Conservation (phyloP, 2,888 invertebrate genomes). For the Conistra vaccinii region DNA sequence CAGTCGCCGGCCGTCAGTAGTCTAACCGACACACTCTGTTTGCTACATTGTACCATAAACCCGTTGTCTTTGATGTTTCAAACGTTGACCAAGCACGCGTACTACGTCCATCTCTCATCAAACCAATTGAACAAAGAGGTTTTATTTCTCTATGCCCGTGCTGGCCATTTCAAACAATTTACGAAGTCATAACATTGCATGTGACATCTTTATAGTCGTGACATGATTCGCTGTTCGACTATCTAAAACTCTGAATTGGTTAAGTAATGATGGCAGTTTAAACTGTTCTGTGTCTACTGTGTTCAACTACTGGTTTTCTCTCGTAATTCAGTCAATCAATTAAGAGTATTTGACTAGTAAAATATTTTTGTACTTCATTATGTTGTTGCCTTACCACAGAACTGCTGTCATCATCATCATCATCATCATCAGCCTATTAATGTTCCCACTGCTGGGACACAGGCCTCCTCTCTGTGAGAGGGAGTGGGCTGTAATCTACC, state of each 20-base stretch:
- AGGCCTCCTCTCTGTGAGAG: no score
- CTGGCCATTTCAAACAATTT: slow-evolving; percentile 72
- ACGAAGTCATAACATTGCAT: slow-evolving; percentile 72
- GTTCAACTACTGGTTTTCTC: background rate
- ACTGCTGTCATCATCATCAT: no score
- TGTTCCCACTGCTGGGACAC: no score
- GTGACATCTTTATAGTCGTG: slow-evolving; percentile 74
- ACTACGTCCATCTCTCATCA: slow-evolving; percentile 41
- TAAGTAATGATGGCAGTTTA: slow-evolving; percentile 58
- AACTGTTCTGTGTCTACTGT: slow-evolving; percentile 35
- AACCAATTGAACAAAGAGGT: slow-evolving; percentile 67
- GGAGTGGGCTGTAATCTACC: no score
- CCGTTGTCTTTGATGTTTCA: slow-evolving; percentile 77
- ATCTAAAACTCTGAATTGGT: slow-evolving; percentile 62
- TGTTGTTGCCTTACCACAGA: background rate
- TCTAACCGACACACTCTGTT: slow-evolving; percentile 86
- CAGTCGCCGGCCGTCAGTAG: slow-evolving; percentile 68
- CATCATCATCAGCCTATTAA: no score
- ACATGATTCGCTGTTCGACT: slow-evolving; percentile 63
- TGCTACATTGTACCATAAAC: slow-evolving; percentile 78
- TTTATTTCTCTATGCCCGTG: slow-evolving; percentile 72
- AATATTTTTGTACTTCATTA: background rate
- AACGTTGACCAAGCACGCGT: slow-evolving; percentile 52
- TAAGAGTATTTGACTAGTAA: background rate
- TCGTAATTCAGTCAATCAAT: background rate